Evolutionary conservation across 2,888 invertebrate species (phyloP), one percentile per base, ranked within the genome.

Genomic region (Tenthredo livida): DNA sequence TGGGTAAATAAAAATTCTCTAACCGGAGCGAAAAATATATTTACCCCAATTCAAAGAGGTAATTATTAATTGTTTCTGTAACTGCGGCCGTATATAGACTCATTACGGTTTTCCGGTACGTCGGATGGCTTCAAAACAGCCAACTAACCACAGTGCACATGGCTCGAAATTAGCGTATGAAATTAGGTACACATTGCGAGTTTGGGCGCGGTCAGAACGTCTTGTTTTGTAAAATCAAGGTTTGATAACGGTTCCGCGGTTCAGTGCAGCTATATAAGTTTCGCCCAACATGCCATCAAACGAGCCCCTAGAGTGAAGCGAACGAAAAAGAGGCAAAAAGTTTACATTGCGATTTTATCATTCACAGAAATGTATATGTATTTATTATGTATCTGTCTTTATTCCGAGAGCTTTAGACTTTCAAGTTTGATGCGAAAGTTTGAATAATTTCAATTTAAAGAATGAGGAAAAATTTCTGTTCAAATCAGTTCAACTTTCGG

Each of bases 91-190:
- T n/a, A 86, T 12, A 61, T 4, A 61, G 87, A 87, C 87, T 88
- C 86, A 88, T 88, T 88, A 87, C 85, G 85, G 86, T 72, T 86
- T 88, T 89, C 87, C 89, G 87, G 86, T 87, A 87, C 86, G 86
- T 73, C 86, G 87, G 85, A 67, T 85, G 84, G 86, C 88, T 89
- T 89, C 89, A 89, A 89, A 89, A 88, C 88, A 86, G 84, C 84
- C 33, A 54, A 29, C 29, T 17, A 54, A 77, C 50, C 77, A 29
- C 77, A 54, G 50, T 77, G 33, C 54, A 54, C 40, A 25, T 25
- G 29, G 50, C 54, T 50, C 9, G 50, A 50, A 77, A 77, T 54
- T 54, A 54, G 2, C 29, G 77, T 54, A 77, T 10, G 77, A 33
- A 77, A 50, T n/a, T 29, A 37, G 37, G 37, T 37, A 17, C 25